These are phyloP conservation scores for Altica lythri DNA, from an alignment of 2,888 invertebrate genomes.

Conservation along the genomic window DNA sequence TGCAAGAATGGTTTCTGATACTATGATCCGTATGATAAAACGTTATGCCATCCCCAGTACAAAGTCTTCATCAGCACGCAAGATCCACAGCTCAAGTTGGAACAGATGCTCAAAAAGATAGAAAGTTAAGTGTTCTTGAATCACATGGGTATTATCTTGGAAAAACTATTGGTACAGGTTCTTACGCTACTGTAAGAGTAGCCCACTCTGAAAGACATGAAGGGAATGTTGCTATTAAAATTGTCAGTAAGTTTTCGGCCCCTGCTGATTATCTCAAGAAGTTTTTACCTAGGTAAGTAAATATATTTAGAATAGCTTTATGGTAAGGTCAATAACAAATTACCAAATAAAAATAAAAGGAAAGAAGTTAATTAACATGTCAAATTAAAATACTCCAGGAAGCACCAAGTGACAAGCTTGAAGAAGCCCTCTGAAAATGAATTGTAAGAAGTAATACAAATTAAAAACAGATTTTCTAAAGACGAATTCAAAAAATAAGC, in stretches of 20 bases:
- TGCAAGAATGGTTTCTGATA: slow-evolving; percentile 7
- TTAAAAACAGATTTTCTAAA: too few species aligned
- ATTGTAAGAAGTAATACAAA: too few species aligned
- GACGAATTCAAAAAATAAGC: too few species aligned
- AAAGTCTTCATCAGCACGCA: slow-evolving; percentile 48
- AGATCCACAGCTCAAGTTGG: slow-evolving; percentile 43
- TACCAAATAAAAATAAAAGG: too few species aligned
- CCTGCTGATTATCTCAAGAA: slow-evolving; percentile 80
- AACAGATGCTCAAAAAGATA: slow-evolving; percentile 41
- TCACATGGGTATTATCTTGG: slow-evolving; percentile 77
- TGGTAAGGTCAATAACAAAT: too few species aligned
- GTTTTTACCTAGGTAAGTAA: slow-evolving; percentile 68
- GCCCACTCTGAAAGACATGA: slow-evolving; percentile 75
- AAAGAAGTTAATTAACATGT: too few species aligned
- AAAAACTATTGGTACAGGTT: slow-evolving; percentile 79
- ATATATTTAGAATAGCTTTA: too few species aligned
- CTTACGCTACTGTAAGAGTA: slow-evolving; percentile 81
- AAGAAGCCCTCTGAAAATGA: too few species aligned
- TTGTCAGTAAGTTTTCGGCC: slow-evolving; percentile 81
- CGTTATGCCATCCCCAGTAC: slow-evolving; percentile 51
- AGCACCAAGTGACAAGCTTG: too few species aligned
- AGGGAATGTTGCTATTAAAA: slow-evolving; percentile 79
- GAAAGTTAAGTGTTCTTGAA: slow-evolving; percentile 70
- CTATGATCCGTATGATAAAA: slow-evolving; percentile 20
- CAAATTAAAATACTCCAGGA: too few species aligned